Percentiles rank a stretch among this genome's conserved stretches.
Evolutionary conservation across 2,797 vertebrate species (phyloP).

Genomic region (Sebastolobus altivelis): DNA sequence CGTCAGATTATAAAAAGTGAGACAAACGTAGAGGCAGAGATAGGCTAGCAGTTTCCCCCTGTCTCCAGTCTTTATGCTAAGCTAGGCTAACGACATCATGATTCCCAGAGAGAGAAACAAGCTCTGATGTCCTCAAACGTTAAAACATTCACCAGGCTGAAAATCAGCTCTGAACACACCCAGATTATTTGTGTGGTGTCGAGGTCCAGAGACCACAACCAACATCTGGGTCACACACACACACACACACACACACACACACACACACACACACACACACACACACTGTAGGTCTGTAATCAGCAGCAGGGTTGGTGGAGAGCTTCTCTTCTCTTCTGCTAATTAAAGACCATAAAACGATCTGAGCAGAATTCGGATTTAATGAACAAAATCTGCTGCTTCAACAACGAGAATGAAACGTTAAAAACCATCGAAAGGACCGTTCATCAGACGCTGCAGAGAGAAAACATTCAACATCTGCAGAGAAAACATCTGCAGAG

Average conservation of each 20-base stretch:
- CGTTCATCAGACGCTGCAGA: too few species aligned
- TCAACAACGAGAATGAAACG: not conserved
- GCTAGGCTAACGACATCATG: too few species aligned
- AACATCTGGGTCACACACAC: not conserved
- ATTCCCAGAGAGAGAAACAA: not conserved
- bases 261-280: slow-evolving; percentile 14
- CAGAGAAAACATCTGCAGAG: too few species aligned
- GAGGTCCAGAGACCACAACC: not conserved
- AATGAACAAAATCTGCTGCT: slow-evolving; percentile 54
- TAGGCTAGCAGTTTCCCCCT: too few species aligned
- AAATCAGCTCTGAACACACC: not conserved
- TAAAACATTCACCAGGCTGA: too few species aligned
- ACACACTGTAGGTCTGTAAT: slow-evolving; percentile 48
- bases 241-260: not conserved
- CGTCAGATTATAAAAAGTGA: too few species aligned
- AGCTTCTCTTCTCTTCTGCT: slow-evolving; percentile 35
- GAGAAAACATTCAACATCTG: too few species aligned
- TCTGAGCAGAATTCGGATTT: slow-evolving; percentile 28
- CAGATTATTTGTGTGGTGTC: not conserved
- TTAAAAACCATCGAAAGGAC: not conserved
- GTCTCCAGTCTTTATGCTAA: too few species aligned
- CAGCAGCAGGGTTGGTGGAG: slow-evolving; percentile 44
- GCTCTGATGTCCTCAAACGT: not conserved
- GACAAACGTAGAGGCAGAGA: too few species aligned
- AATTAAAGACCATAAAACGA: slow-evolving; percentile 61